Base-by-base conservation (phyloP, 2,113 vertebrate species). In the Ciconia maguari region DNA sequence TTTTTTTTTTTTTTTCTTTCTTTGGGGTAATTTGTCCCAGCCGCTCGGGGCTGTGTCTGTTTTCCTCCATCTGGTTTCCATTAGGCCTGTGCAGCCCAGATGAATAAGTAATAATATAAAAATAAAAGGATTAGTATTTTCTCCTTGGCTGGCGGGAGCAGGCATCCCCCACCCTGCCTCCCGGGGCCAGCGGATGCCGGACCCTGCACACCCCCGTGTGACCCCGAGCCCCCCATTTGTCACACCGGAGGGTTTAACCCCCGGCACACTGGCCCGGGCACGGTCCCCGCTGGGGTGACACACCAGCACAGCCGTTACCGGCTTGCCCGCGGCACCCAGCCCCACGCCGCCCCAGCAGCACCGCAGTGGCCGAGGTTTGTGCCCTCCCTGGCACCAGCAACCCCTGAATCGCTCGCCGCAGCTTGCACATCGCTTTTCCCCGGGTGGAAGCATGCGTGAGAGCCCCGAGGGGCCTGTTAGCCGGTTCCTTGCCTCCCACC, bases 51-150 rank as follows among this genome's bases (percentile, higher is more conserved):
- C 97, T 96, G 89, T 97, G 98, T 98, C 98, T 98, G 98, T 98
- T 98, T 98, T 98, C 97, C 98, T 98, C 98, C 98, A 99, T 99
- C 99, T 99, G 99, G 98, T 98, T 98, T 98, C 98, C 97, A 98
- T 99, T 98, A 98, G 96, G 89, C 94, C 96, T 94, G 96, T 83
- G 93, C 97, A 97, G 98, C 98, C 98, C 98, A 98, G 97, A 98
- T 98, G 98, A 98, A 98, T 97, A 98, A 97, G 97, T 88, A 95
- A 96, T 96, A 96, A 97, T 97, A 96, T 94, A 96, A 98, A 98
- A 98, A 97, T 95, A 98, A 96, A 95, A 95, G 96, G 97, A 97
- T 97, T 96, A 97, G 97, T 97, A 97, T 97, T 97, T 97, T 96
- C 97, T 97, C 97, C 98, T 98, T 91, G 96, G 95, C 77, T 36